A percentile compares a stretch with the other conserved stretches of the same genome.
Evolutionary conservation across 1,140 invertebrate genomes (phyloP).

Genomic region (Drosophila busckii): DNA sequence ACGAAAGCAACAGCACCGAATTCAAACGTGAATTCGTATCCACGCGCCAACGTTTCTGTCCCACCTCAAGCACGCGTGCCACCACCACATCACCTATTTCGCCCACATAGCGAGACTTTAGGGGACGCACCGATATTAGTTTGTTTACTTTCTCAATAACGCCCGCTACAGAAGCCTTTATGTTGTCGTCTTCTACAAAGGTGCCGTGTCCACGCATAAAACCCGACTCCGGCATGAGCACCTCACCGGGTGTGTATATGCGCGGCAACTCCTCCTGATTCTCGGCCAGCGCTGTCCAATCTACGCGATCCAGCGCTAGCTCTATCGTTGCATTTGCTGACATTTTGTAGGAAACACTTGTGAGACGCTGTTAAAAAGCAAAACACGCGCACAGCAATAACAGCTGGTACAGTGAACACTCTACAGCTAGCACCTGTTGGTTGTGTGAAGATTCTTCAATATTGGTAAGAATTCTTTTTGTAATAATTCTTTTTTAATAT

Average conservation of each 20-base stretch:
- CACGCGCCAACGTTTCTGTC: slow-evolving; percentile 81
- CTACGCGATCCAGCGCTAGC: slow-evolving; percentile 81
- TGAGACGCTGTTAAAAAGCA: neutral
- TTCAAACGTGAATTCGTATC: slow-evolving; percentile 95
- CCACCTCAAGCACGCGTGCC: slow-evolving; percentile 91
- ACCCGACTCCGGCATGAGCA: slow-evolving; percentile 89
- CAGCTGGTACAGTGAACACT: neutral
- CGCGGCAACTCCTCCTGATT: slow-evolving; percentile 82
- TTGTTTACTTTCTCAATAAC: slow-evolving; percentile 96
- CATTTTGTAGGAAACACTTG: slow-evolving; percentile 22
- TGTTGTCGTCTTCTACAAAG: slow-evolving; percentile 88
- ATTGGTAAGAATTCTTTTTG: too few species aligned
- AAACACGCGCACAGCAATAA: slow-evolving; percentile 18
- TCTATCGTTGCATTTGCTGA: slow-evolving; percentile 76
- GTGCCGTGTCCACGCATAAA: slow-evolving; percentile 99
- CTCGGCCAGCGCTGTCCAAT: slow-evolving; percentile 80
- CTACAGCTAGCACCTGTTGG: too few species aligned
- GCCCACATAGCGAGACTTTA: slow-evolving; percentile 94
- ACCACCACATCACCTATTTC: slow-evolving; percentile 99
- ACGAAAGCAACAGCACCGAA: slow-evolving; percentile 92
- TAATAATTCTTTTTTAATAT: too few species aligned
- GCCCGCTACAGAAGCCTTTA: slow-evolving; percentile 96
- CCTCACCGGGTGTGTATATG: slow-evolving; percentile 92
- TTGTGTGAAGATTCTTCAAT: too few species aligned
- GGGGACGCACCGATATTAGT: slow-evolving; percentile 92